These are phyloP conservation scores for Ennomos quercinarius DNA, from an alignment of 2,888 invertebrate genomes.

Conservation along the genomic window DNA sequence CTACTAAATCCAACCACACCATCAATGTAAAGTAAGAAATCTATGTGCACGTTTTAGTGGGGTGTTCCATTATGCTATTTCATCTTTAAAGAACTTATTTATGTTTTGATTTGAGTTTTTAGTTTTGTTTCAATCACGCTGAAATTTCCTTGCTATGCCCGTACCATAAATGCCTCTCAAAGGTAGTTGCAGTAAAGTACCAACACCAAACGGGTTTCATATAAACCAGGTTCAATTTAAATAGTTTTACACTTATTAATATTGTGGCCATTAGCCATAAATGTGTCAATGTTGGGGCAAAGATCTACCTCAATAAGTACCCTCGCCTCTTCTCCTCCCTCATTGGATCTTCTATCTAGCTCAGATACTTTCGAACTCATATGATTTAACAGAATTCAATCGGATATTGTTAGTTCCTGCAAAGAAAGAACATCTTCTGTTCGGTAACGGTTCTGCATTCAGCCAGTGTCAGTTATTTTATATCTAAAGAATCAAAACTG, in stretches of 20 bases:
- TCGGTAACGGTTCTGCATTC: too few relatives aligned
- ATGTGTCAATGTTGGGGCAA: too few relatives aligned
- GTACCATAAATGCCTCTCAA: neutral
- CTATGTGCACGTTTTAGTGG: conserved; percentile 2
- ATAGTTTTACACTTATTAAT: too few relatives aligned
- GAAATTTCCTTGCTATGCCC: neutral
- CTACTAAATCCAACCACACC: neutral
- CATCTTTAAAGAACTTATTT: conserved; percentile 6
- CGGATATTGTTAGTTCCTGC: neutral
- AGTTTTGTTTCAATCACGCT: conserved; percentile 31
- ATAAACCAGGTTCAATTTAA: too few relatives aligned
- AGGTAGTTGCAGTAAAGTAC: conserved; percentile 36
- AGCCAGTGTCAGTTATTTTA: too few relatives aligned
- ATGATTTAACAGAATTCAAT: neutral
- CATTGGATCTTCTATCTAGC: too few relatives aligned
- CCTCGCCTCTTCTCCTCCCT: too few relatives aligned
- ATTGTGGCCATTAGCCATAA: too few relatives aligned
- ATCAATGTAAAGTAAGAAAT: neutral
- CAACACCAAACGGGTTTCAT: neutral
- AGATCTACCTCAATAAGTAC: too few relatives aligned
- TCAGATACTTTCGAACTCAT: too few relatives aligned
- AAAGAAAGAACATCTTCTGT: too few relatives aligned
- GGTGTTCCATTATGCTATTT: conserved; percentile 10
- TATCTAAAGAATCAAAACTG: too few relatives aligned
- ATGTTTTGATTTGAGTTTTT: neutral